Base-by-base conservation (phyloP, 2,113 vertebrate genomes). In the Acrocephalus arundinaceus region DNA sequence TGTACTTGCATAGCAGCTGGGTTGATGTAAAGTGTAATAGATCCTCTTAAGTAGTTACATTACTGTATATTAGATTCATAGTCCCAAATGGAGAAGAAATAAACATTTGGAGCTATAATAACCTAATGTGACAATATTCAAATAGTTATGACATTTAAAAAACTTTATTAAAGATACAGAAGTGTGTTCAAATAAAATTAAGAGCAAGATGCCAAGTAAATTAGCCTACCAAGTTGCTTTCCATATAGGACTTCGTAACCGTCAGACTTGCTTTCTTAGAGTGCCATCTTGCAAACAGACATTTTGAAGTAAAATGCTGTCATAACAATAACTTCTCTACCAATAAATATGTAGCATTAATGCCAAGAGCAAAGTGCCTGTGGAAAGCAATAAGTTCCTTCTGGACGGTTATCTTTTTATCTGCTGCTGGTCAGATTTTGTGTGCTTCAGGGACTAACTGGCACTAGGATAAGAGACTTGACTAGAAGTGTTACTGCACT, bases 131-230 rank as follows among this genome's bases (percentile, higher is more conserved):
- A 91, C 31, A 80, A 49, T 28, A 61, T 46, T 93, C 33, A 73
- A 85, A 73, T 77, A 77, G 18, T 86, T 95, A 66, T 1, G 35
- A 74, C 39, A 61, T 67, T 74, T 77, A 2, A 25, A 80, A 84
- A 88, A 41, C 27, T 49, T 61, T 52, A 37, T 77, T 84, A 59
- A n/a, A 28, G 15, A 22, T 77, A 37, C 1, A 59, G 72, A 87
- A 70, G 8, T 85, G 33, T 65, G 35, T 75, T 94, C 87, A 90
- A 94, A 77, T 84, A 95, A 77, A 95, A 88, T 57, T 71, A 72
- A 84, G 82, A 89, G 23, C 39, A 84, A 86, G 49, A 63, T 77
- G 46, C 30, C 63, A 35, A 80, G 30, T 59, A 95, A 88, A 77
- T 91, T 80, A 86, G 28, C 21, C 43, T 77, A 51, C 18, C 6